Percentiles rank a stretch among this genome's conserved stretches.
These are phyloP conservation scores for Drosophila parthenogenetica DNA, from an alignment of 2,888 invertebrate genomes.

Conservation along the genomic window DNA sequence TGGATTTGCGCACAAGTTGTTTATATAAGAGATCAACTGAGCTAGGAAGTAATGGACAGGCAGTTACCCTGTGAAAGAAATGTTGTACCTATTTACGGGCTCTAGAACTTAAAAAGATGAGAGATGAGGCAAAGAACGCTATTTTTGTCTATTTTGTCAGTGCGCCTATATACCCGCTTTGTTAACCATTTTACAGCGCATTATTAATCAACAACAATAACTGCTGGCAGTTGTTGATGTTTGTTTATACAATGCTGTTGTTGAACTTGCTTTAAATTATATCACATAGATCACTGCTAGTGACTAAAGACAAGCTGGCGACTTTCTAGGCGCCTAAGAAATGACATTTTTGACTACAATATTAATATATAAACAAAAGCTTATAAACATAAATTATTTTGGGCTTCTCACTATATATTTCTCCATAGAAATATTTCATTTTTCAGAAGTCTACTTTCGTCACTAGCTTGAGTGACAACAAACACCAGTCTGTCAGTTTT, in stretches of 20 bases:
- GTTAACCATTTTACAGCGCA: neutral
- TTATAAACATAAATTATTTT: too few relatives aligned
- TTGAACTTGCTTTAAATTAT: constrained; percentile 18
- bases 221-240: constrained; percentile 1
- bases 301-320: constrained; percentile 11
- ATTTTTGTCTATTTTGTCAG: neutral
- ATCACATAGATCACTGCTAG: constrained; percentile 30
- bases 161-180: neutral
- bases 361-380: too few relatives aligned
- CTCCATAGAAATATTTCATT: too few relatives aligned
- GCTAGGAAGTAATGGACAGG: too few relatives aligned
- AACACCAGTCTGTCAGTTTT: constrained; percentile 16
- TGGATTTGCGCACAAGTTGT: too few relatives aligned
- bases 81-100: too few relatives aligned
- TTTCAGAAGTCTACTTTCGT: too few relatives aligned
- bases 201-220: constrained; percentile 8
- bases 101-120: too few relatives aligned
- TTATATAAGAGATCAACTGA: too few relatives aligned
- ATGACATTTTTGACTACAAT: neutral
- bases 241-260: constrained; percentile 2
- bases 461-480: constrained; percentile 2
- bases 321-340: constrained; percentile 3
- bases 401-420: too few relatives aligned
- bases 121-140: too few relatives aligned
- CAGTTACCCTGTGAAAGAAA: too few relatives aligned